Evolutionary conservation across 23 tunicate species (phyloP).

Genomic region (Ciona savignyi): DNA sequence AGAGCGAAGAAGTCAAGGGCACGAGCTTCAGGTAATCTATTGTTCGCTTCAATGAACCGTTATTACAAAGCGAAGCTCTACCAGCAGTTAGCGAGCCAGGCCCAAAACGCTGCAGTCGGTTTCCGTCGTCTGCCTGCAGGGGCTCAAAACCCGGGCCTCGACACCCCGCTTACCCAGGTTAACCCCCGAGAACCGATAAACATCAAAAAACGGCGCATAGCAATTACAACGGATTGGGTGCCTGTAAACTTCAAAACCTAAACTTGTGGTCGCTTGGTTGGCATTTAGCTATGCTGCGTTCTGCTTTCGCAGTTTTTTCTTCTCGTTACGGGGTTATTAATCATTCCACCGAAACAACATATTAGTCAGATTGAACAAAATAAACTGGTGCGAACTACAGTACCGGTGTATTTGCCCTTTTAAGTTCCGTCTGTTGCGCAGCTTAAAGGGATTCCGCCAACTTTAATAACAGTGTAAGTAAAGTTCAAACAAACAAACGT

Average conservation of each 20-base stretch:
- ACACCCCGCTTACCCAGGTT: not conserved
- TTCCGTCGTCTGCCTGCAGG: not conserved
- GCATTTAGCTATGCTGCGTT: not conserved
- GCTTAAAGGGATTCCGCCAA: not conserved
- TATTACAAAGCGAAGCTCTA: not conserved
- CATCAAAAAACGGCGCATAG: not conserved
- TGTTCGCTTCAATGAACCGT: not conserved
- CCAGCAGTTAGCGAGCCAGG: not conserved
- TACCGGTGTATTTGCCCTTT: not conserved
- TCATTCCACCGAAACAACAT: not conserved
- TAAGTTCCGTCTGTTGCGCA: not conserved
- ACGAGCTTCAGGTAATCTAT: not conserved
- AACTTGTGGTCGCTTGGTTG: not conserved
- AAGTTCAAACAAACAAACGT: not conserved
- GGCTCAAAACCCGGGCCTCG: not conserved
- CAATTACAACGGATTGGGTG: not conserved
- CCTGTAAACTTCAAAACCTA: not conserved
- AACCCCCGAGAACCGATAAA: not conserved
- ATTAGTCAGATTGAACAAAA: not conserved
- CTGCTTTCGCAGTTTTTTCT: too few species aligned
- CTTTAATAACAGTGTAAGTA: not conserved
- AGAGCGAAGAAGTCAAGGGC: conserved; percentile 2
- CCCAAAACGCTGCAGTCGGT: not conserved
- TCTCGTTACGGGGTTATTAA: too few species aligned
- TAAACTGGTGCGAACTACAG: not conserved